Evolutionary conservation across 1,140 invertebrate genomes (phyloP), one percentile per base, ranked within the genome.

Genomic region (Cherax quadricarinatus): DNA sequence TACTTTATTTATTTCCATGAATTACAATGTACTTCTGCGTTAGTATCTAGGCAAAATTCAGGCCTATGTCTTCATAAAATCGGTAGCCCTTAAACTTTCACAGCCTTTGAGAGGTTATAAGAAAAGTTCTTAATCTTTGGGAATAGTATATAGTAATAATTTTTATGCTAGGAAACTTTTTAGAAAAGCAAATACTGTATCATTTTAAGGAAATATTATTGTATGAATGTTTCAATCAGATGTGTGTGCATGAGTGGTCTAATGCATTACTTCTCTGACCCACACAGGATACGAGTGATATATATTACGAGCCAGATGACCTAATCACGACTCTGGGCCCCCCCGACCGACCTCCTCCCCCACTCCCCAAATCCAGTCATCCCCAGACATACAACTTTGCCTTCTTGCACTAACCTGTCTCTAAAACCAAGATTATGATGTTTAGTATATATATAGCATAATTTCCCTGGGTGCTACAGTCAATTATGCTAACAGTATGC

Each of bases 281-380:
- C 84, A 80, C 57, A 81, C 89, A 91, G 89, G 89, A 91, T 57
- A 51, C 84, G 66, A 91, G 89, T 66, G 89, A 91, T 84, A 86
- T 86, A 79, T 91, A 91, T 80, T 91, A 91, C 86, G 89, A 91
- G 79, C 89, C 89, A 18, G 89, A 91, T 75, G 89, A 91, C 84
- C 84, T 91, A 41, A 80, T 62, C 30, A 62, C 84, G 48, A 80
- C 89, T 73, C 41, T 41, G 41, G 83, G 84, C 18, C 89, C 84
- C 48, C 89, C 89, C 21, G 57, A 75, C 88, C 62, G 88, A 83
- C 89, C 89, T 73, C 83, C 89, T 86, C 89, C 89, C 85, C 89
- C 83, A 21, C 18, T 91, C 78, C 89, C 89, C 84, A 86, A 41
- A 24, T 16, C 84, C 78, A 79, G 57, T 51, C 89, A 91, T n/a